Conservation (phyloP, 2,888 invertebrate species). For the Diachrysia chrysitis region DNA sequence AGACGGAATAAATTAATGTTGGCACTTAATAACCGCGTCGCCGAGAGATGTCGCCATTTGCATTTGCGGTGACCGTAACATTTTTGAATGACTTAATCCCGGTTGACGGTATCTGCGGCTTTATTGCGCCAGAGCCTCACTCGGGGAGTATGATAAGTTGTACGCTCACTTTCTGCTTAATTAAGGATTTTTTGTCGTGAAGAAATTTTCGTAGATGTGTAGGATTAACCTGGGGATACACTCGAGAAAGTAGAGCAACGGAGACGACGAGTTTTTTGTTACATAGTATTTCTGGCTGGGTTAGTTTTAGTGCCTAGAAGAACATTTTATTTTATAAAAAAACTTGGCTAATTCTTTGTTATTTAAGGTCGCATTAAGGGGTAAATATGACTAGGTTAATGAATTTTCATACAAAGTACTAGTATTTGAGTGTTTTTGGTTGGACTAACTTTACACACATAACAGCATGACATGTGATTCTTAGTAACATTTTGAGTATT, state of each 20-base stretch:
- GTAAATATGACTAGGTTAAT: too few species aligned
- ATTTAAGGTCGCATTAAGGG: too few species aligned
- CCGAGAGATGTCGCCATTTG: slow-evolving; percentile 64
- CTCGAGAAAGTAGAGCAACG: not conserved
- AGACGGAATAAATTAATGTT: slow-evolving; percentile 69
- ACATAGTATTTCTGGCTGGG: not conserved
- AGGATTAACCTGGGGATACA: slow-evolving; percentile 6
- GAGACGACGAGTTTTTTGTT: not conserved
- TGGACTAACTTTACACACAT: too few species aligned
- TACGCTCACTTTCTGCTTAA: slow-evolving; percentile 35
- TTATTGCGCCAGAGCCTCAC: slow-evolving; percentile 35
- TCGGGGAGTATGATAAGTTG: slow-evolving; percentile 51
- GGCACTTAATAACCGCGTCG: slow-evolving; percentile 61
- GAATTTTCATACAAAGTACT: too few species aligned
- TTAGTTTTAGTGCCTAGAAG: not conserved
- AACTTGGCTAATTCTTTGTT: not conserved
- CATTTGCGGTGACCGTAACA: slow-evolving; percentile 63
- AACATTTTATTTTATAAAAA: not conserved
- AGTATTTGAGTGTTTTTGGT: too few species aligned
- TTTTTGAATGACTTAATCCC: slow-evolving; percentile 63
- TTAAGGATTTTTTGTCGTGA: slow-evolving; percentile 34
- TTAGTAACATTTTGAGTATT: too few species aligned
- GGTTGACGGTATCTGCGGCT: slow-evolving; percentile 45
- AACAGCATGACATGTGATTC: too few species aligned
- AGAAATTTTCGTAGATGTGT: not conserved